phyloP scores from a whole-genome alignment of 2,888 invertebrate species.

The Ichneumoninae sp. region DNA sequence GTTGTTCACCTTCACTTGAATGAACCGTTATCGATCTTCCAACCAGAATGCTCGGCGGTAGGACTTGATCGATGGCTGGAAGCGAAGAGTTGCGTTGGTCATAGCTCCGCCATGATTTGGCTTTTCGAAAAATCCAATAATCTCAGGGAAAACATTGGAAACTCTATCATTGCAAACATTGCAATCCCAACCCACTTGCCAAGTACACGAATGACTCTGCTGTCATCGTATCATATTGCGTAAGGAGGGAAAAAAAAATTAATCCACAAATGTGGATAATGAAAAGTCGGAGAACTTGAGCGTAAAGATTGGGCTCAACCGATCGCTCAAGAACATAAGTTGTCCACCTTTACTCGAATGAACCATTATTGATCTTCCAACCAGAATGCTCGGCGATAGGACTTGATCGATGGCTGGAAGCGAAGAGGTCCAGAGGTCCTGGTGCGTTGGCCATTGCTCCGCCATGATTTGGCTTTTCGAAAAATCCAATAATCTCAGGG shows the following conservation, averaged over 20 bases:
- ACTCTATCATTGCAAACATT: too few species aligned
- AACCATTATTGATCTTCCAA: conserved; percentile 19
- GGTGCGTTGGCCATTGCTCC: neutral
- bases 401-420: conserved; percentile 25
- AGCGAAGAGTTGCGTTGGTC: neutral
- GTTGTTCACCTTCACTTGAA: neutral
- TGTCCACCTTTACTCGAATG: neutral
- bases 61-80: conserved; percentile 30
- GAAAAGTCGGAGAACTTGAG: neutral
- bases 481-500: too few species aligned
- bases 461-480: too few species aligned
- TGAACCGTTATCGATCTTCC: conserved; percentile 18
- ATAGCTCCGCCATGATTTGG: too few species aligned
- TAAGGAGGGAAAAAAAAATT: neutral
- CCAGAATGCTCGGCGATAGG: neutral
- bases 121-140: too few species aligned
- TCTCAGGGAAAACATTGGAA: too few species aligned
- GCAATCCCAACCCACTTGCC: too few species aligned
- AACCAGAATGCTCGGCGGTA: neutral
- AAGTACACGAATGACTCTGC: too few species aligned
- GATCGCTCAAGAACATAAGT: conserved; percentile 11
- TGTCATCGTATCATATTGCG: too few species aligned
- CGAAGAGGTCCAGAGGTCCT: neutral
- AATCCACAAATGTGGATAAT: neutral
- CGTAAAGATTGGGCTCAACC: neutral